Evolutionary conservation across 2,797 vertebrate species (phyloP), one percentile per base, ranked within the genome.

Genomic region (Dryobates pubescens): DNA sequence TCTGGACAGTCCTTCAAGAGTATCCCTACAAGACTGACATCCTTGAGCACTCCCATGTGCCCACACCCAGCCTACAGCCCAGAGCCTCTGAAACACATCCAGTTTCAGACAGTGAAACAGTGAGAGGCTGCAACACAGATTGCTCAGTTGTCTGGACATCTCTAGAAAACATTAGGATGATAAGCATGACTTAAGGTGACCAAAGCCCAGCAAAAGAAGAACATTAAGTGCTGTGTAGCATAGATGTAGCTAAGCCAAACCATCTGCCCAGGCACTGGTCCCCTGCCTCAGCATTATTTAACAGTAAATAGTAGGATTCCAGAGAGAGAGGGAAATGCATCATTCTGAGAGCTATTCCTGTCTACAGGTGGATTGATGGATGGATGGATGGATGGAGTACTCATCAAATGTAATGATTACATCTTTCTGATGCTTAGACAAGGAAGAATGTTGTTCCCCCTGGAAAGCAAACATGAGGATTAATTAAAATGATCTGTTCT

Each of bases 101-200:
- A 51, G 5, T 56, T 47, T 72, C 38, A 49, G 59, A 11, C 19
- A 58, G 34, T 41, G 34, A 61, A 90, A 22, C n/a, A 65, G 30
- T 45, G 43, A 18, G 10, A 57, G 43, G 10, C 36, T 58, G 16
- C 23, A 87, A 51, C 9, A 59, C 10, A 49, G 17, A 51, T 77
- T 58, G 85, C 51, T 92, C 27, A 82, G 59, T 23, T 63, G 13
- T 80, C 76, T 43, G 47, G 41, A 30, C 70, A 63, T 0, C 1
- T 79, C 67, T 49, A 71, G 13, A 87, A 94, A 57, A 45, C 18
- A 53, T 51, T 49, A 34, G 72, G 29, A 32, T 49, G 32, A 62
- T 87, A 87, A 90, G 8, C 51, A 78, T 67, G 82, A 74, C 41
- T 90, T 95, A 62, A 89, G 54, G 53, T 32, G 72, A 59, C 78